These are phyloP conservation scores for Alcis repandata DNA, from an alignment of 2,888 invertebrate species.

Conservation along the genomic window DNA sequence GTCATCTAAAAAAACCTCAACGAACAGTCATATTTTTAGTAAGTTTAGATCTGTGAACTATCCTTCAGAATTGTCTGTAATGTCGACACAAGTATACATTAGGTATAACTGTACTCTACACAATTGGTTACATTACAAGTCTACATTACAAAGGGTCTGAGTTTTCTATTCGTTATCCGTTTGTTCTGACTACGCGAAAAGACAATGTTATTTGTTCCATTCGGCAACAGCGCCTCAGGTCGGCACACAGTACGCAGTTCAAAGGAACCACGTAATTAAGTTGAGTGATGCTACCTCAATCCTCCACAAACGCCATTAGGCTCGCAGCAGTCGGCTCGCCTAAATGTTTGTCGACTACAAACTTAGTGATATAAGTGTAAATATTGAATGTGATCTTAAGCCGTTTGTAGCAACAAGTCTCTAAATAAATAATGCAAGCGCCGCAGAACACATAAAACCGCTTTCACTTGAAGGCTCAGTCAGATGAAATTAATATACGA, in stretches of 20 bases:
- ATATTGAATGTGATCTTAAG: slow-evolving; percentile 37
- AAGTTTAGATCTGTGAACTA: no score
- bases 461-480: slow-evolving; percentile 20
- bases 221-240: slow-evolving; percentile 44
- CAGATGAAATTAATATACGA: slow-evolving; percentile 8
- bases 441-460: slow-evolving; percentile 22
- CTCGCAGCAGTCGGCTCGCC: slow-evolving; percentile 51
- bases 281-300: slow-evolving; percentile 61
- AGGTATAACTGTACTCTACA: no score
- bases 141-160: not conserved
- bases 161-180: slow-evolving; percentile 34
- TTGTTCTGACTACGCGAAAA: slow-evolving; percentile 45
- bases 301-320: slow-evolving; percentile 63
- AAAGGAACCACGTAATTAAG: slow-evolving; percentile 67
- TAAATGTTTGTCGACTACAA: slow-evolving; percentile 55
- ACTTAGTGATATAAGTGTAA: slow-evolving; percentile 37
- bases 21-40: no score
- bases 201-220: slow-evolving; percentile 55
- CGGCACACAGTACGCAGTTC: slow-evolving; percentile 46
- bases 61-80: no score
- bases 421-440: slow-evolving; percentile 32
- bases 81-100: no score
- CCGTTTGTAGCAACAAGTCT: slow-evolving; percentile 31
- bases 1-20: no score
- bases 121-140: not conserved